Percentiles rank a stretch among this genome's conserved stretches.
These are phyloP conservation scores for Smutsia temminckii DNA, from an alignment of 2,797 vertebrate genomes.

Conservation along the genomic window DNA sequence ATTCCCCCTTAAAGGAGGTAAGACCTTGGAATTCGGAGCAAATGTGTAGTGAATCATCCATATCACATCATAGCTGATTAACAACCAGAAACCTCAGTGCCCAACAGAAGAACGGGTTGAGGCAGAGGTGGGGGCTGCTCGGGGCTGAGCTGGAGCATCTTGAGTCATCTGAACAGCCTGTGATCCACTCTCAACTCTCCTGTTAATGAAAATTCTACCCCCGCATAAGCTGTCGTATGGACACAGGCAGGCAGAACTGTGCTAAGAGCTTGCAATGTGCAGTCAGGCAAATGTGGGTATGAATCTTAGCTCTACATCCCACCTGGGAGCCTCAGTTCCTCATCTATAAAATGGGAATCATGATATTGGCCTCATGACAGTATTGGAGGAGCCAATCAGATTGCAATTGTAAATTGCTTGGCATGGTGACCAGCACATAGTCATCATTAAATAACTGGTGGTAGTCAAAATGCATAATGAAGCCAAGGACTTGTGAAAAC, in stretches of 20 bases:
- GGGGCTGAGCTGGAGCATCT: neutral
- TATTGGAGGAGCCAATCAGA: neutral
- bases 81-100: neutral
- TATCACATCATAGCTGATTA: too few relatives aligned
- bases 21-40: conserved; percentile 47
- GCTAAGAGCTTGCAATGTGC: neutral
- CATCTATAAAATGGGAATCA: neutral
- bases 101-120: neutral
- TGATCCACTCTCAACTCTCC: neutral
- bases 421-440: neutral
- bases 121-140: neutral
- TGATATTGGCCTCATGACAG: neutral
- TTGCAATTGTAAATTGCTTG: neutral
- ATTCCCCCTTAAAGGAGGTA: conserved; percentile 76
- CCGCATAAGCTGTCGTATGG: neutral
- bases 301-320: neutral
- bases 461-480: neutral
- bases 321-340: neutral
- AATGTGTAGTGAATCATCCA: neutral
- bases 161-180: neutral
- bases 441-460: neutral
- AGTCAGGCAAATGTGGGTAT: neutral
- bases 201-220: neutral
- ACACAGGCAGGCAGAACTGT: too few relatives aligned
- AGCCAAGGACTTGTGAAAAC: neutral